phyloP scores from a whole-genome alignment of 2,113 vertebrate species.

The Sterrhoptilus dennistouni region DNA sequence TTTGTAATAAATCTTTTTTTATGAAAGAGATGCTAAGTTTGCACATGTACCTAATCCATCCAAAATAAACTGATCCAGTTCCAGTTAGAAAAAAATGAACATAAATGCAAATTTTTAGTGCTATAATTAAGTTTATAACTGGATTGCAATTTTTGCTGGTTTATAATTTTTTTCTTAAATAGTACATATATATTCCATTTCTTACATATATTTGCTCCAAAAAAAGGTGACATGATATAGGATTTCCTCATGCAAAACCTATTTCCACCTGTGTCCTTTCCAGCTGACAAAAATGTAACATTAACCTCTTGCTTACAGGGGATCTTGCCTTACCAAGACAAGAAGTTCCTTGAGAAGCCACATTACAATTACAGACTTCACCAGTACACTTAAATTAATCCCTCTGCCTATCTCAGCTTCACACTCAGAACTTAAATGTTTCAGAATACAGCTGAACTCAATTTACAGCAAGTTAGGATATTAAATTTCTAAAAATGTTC shows the following conservation, averaged over 20 bases:
- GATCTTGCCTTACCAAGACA: neutral
- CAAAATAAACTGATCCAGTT: neutral
- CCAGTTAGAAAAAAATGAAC: neutral
- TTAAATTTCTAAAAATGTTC: neutral
- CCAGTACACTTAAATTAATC: neutral
- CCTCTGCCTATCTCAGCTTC: neutral
- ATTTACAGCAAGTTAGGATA: neutral
- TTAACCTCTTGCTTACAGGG: neutral
- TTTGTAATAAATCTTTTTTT: neutral
- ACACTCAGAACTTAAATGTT: neutral
- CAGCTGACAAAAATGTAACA: neutral
- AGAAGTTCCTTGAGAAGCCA: neutral
- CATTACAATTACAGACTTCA: neutral
- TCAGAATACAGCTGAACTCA: neutral
- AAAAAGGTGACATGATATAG: rapidly evolving
- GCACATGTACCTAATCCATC: neutral
- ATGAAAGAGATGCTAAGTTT: neutral
- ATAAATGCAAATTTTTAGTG: neutral
- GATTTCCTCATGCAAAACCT: neutral
- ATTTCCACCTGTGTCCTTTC: neutral
- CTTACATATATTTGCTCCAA: neutral
- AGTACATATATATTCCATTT: neutral
- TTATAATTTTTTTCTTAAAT: neutral
- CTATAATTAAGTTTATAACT: neutral
- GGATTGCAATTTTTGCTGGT: neutral